phyloP scores from a whole-genome alignment of 1,140 invertebrate species.

The Zaprionus inermis region DNA sequence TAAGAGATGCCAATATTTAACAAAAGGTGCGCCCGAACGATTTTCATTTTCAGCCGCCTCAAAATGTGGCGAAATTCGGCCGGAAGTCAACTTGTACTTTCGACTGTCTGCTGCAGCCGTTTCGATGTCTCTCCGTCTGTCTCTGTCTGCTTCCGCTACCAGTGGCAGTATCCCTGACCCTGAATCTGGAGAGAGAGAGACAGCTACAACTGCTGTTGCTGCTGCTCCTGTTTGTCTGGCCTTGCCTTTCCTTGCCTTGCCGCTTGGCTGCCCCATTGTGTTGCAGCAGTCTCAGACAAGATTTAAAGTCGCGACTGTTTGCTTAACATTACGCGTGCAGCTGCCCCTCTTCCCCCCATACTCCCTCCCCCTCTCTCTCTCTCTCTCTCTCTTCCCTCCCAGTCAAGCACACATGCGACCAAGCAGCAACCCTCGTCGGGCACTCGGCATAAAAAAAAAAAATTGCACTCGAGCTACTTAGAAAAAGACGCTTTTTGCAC shows the following conservation, averaged over 20 bases:
- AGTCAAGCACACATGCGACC: constrained; percentile 60
- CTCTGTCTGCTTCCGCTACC: constrained; percentile 48
- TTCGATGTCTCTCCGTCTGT: constrained; percentile 14
- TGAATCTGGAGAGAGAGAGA: constrained; percentile 41
- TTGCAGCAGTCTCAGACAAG: constrained; percentile 52
- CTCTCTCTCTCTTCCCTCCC: constrained; percentile 21
- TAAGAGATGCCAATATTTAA: constrained; percentile 52
- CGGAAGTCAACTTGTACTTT: constrained; percentile 75
- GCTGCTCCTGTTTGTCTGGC: constrained; percentile 34
- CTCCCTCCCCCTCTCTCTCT: background rate
- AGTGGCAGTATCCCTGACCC: constrained; percentile 53
- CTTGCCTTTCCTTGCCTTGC: constrained; percentile 22
- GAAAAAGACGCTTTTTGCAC: constrained; percentile 17
- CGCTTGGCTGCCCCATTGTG: constrained; percentile 62
- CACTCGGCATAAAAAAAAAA: constrained; percentile 37
- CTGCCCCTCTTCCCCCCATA: background rate
- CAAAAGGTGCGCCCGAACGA: constrained; percentile 45
- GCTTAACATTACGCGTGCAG: constrained; percentile 63
- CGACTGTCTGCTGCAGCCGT: constrained; percentile 46
- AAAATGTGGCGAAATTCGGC: constrained; percentile 38
- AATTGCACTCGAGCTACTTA: constrained; percentile 72
- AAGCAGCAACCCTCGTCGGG: constrained; percentile 54
- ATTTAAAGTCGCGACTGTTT: constrained; percentile 77
- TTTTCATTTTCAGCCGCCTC: constrained; percentile 71
- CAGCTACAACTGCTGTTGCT: background rate